Base-by-base conservation (phyloP, 2,797 vertebrate species). In the Hemitrygon akajei region DNA sequence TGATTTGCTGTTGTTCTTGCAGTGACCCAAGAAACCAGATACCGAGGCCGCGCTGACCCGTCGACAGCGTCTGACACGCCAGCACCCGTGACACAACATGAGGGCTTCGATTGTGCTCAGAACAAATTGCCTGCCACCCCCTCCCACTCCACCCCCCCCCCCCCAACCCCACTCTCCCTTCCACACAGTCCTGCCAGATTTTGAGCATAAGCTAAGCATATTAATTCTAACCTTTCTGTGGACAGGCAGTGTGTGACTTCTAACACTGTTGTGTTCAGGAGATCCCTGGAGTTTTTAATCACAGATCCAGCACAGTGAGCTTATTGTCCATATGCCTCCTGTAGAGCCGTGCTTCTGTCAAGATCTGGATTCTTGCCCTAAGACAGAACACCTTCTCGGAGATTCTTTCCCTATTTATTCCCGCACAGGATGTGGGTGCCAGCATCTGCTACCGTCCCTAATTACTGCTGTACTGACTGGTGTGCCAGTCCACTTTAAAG, bases 11-110 rank as follows among this genome's bases (percentile, higher is more conserved):
- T 37, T 69, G 86, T 69, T 89, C n/a, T 63, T 69, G 86, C 63
- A 89, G n/a, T 69, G 63, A 89, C 86, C 86, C 86, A 69, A 69
- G 86, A 89, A 89, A 89, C 63, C 86, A 89, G 60, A 89, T 37
- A 40, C 63, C 66, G n/a, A 69, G 60, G 86, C 27, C 86, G 69
- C 34, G 58, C 86, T 89, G 86, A 69, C 60, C n/a, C 60, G 82
- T 30, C 27, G 11, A 7, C 56, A 86, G 56, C 56, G 58, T 56
- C 82, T 37, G 86, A 18, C 60, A 69, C 86, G n/a, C 66, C 22
- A 10, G 14, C 11, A 27, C 56, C 56, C 7, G n/a, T 7, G 0
- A 69, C 63, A 69, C n/a, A 37, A 69, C 63, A 69, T 69, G 86
- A 63, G 60, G 34, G 34, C 63, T 89, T 37, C 16, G 63, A 89